Evolutionary conservation across 2,888 invertebrate genomes (phyloP).

Genomic region (Thecophora atra): DNA sequence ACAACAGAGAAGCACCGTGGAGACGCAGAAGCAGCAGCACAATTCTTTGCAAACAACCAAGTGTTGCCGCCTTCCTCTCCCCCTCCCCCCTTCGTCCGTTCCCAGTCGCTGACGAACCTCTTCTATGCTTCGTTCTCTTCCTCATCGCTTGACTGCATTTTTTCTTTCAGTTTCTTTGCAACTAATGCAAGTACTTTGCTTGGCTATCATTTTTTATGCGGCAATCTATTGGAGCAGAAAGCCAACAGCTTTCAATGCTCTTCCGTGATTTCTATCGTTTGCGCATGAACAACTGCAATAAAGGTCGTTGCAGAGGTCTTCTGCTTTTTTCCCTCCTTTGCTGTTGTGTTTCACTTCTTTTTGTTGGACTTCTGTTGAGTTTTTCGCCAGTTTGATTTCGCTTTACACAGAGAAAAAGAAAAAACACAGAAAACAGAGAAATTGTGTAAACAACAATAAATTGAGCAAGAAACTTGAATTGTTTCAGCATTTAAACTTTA

Average conservation of each 20-base stretch:
- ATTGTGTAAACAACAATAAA: not conserved
- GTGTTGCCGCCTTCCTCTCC: not conserved
- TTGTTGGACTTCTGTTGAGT: constrained; percentile 1
- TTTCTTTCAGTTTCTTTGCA: not conserved
- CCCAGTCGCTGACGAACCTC: not conserved
- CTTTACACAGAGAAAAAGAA: constrained; percentile 1
- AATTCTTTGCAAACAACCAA: not conserved
- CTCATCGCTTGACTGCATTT: not conserved
- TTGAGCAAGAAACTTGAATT: not conserved
- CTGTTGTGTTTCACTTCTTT: constrained; percentile 3
- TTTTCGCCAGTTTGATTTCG: not conserved
- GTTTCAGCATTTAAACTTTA: not conserved
- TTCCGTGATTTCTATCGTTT: constrained; percentile 48
- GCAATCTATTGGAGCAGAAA: constrained; percentile 47
- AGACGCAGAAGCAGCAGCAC: not conserved
- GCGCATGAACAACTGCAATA: constrained; percentile 34
- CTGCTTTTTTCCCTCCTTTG: constrained; percentile 28
- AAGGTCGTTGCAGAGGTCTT: constrained; percentile 39
- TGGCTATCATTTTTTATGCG: not conserved
- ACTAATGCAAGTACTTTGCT: not conserved
- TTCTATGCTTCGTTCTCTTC: not conserved
- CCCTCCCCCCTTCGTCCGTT: not conserved
- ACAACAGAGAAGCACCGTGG: not conserved
- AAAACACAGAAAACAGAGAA: too few relatives aligned
- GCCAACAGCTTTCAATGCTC: constrained; percentile 41